Conservation (phyloP, 2,797 vertebrate species). For the Cyclopterus lumpus region DNA sequence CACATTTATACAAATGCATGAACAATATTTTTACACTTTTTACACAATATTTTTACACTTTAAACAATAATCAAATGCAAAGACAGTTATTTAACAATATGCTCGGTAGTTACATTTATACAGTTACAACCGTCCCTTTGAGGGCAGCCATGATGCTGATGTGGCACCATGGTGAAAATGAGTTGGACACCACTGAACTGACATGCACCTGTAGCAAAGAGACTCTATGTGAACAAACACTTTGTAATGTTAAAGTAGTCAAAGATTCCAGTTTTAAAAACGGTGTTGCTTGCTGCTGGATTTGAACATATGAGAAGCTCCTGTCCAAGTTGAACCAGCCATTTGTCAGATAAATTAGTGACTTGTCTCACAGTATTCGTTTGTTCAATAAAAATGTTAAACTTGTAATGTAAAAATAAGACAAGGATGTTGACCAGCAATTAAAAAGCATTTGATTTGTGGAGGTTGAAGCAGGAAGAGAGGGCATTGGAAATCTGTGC, state of each 20-base stretch:
- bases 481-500: not conserved
- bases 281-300: not conserved
- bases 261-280: not conserved
- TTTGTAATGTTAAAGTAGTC: not conserved
- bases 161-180: too few species aligned
- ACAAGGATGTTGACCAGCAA: not conserved
- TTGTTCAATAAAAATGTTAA: not conserved
- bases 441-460: not conserved
- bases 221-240: not conserved
- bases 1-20: too few species aligned
- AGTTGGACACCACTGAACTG: too few species aligned
- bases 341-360: not conserved
- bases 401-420: not conserved
- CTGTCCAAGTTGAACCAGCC: not conserved
- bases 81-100: too few species aligned
- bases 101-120: too few species aligned
- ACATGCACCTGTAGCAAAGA: not conserved
- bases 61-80: too few species aligned
- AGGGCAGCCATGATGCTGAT: too few species aligned
- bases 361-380: not conserved
- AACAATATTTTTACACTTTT: too few species aligned
- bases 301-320: not conserved
- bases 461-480: not conserved
- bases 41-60: too few species aligned
- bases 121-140: too few species aligned